Conservation (phyloP, 2,113 vertebrate species). For the Takifugu flavidus region DNA sequence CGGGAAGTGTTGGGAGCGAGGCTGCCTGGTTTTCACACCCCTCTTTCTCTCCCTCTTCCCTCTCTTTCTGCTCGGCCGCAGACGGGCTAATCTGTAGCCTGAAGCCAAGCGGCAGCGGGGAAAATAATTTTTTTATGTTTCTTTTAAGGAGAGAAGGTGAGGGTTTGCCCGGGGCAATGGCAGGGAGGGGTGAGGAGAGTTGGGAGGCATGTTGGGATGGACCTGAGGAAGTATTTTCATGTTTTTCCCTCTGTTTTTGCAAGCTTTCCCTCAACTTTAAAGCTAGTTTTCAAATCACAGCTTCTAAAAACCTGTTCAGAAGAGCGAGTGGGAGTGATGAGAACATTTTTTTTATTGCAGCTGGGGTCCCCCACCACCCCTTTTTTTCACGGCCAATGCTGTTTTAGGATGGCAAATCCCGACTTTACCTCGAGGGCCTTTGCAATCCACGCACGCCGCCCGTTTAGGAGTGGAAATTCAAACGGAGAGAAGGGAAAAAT, state of each 20-base stretch:
- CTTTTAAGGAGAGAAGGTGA: conserved; percentile 32
- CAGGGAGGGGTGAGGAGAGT: conserved; percentile 4
- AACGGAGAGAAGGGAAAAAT: neutral
- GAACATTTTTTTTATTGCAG: too few species aligned
- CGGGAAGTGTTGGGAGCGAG: conserved; percentile 65
- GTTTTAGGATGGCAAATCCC: neutral
- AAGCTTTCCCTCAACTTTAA: conserved; percentile 8
- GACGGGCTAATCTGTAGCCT: conserved; percentile 58
- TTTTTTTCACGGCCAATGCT: neutral
- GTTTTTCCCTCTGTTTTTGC: neutral
- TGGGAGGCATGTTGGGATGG: neutral
- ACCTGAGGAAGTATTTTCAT: neutral
- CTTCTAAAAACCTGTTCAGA: neutral
- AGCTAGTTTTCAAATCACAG: neutral
- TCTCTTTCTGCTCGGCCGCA: conserved; percentile 31
- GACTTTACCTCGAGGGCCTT: neutral
- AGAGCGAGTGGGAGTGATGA: conserved; percentile 3
- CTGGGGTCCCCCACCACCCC: too few species aligned
- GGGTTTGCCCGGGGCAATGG: conserved; percentile 16
- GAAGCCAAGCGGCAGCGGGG: conserved; percentile 20
- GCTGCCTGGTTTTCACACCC: conserved; percentile 67
- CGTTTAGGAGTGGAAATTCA: neutral
- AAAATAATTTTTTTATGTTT: conserved; percentile 23
- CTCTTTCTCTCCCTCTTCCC: conserved; percentile 24
- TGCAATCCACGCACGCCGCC: neutral